These are phyloP conservation scores for Arrhopalites spinosus DNA, from an alignment of 2,888 invertebrate genomes.

Conservation along the genomic window DNA sequence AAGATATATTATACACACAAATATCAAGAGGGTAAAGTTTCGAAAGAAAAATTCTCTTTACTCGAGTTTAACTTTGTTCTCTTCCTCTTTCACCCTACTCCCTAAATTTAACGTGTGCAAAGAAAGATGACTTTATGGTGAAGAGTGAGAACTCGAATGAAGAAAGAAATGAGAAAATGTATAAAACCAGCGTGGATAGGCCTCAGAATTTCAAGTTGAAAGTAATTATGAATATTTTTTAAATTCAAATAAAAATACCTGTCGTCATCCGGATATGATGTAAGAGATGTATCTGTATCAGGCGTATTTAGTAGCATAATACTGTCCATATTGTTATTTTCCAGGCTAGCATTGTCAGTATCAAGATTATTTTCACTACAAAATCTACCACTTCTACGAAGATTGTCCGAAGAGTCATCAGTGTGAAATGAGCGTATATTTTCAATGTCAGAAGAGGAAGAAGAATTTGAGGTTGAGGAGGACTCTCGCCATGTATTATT, in stretches of 20 bases:
- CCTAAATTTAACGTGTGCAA: too few relatives aligned
- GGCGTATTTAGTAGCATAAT: background rate
- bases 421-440: constrained; percentile 23
- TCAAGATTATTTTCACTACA: constrained; percentile 28
- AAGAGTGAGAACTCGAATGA: too few relatives aligned
- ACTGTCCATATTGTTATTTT: background rate
- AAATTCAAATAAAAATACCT: background rate
- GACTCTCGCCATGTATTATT: constrained; percentile 35
- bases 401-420: constrained; percentile 13
- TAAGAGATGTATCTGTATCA: background rate
- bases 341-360: background rate
- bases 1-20: too few relatives aligned
- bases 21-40: too few relatives aligned
- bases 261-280: background rate
- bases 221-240: constrained; percentile 1
- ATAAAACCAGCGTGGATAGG: too few relatives aligned
- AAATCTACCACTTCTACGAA: constrained; percentile 12
- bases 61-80: too few relatives aligned
- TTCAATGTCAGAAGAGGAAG: constrained; percentile 29
- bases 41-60: too few relatives aligned
- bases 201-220: too few relatives aligned
- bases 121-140: too few relatives aligned
- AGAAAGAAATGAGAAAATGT: too few relatives aligned
- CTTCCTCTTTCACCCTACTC: too few relatives aligned
- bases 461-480: constrained; percentile 29